Percentiles rank a stretch among this genome's conserved stretches.
Evolutionary conservation across 1,140 invertebrate genomes (phyloP).

Genomic region (Leptinotarsa texana): DNA sequence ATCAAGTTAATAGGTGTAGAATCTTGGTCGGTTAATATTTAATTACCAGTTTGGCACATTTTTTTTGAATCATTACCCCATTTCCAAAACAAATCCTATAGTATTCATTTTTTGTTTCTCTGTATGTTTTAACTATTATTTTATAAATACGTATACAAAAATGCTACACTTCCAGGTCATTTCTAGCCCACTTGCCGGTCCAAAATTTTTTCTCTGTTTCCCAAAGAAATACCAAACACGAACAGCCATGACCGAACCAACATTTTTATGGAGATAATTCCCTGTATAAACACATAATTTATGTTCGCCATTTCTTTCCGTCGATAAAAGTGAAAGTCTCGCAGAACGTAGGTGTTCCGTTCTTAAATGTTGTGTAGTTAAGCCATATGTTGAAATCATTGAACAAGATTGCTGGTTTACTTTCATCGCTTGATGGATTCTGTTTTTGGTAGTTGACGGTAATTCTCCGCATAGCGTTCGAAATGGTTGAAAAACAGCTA

Average conservation of each 20-base stretch:
- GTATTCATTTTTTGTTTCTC: too few relatives aligned
- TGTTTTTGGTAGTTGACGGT: not conserved
- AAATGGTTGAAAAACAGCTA: too few relatives aligned
- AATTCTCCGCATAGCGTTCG: too few relatives aligned
- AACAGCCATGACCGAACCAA: not conserved
- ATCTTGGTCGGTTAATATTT: too few relatives aligned
- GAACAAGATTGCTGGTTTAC: constrained; percentile 10
- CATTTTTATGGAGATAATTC: constrained; percentile 11
- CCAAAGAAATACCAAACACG: not conserved
- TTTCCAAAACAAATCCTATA: too few relatives aligned
- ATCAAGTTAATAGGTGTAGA: too few relatives aligned
- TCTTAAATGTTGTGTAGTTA: not conserved
- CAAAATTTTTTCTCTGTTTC: not conserved
- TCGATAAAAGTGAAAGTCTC: constrained; percentile 35
- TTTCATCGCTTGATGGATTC: constrained; percentile 14
- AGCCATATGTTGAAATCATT: constrained; percentile 13
- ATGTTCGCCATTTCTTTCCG: constrained; percentile 23
- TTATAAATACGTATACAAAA: too few relatives aligned
- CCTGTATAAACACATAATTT: constrained; percentile 6
- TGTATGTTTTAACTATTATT: too few relatives aligned
- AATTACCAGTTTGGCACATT: too few relatives aligned
- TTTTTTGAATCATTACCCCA: too few relatives aligned
- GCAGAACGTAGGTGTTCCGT: constrained; percentile 30
- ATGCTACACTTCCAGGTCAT: too few relatives aligned
- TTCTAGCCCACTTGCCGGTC: too few relatives aligned